Evolutionary conservation across 2,888 invertebrate genomes (phyloP).

Genomic region (Lasioglossum pauxillum): DNA sequence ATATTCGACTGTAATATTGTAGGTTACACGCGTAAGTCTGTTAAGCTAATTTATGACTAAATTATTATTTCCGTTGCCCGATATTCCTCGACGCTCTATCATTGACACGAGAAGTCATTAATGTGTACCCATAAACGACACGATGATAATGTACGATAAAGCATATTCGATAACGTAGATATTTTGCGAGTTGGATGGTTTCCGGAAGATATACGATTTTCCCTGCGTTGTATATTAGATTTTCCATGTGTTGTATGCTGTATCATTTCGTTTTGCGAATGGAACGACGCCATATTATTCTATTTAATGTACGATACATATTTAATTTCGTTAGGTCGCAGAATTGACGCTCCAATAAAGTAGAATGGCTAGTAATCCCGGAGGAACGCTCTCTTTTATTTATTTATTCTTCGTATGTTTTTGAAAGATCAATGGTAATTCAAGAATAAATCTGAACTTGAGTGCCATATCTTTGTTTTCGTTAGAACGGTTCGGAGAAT

Average conservation of each 20-base stretch:
- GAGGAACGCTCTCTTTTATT: neutral
- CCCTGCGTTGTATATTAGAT: slow-evolving; percentile 26
- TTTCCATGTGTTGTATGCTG: slow-evolving; percentile 33
- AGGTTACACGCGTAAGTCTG: slow-evolving; percentile 59
- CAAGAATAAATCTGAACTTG: slow-evolving; percentile 6
- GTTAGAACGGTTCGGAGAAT: neutral
- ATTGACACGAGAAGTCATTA: slow-evolving; percentile 3
- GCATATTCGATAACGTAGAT: neutral
- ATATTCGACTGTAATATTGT: slow-evolving; percentile 65
- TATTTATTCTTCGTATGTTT: slow-evolving; percentile 1
- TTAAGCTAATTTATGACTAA: slow-evolving; percentile 70
- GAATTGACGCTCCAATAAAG: slow-evolving; percentile 46
- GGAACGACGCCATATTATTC: slow-evolving; percentile 52
- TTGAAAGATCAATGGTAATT: neutral
- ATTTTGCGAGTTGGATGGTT: slow-evolving; percentile 17
- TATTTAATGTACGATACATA: slow-evolving; percentile 49
- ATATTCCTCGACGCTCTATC: slow-evolving; percentile 27
- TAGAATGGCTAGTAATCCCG: slow-evolving; percentile 41
- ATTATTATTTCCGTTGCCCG: slow-evolving; percentile 64
- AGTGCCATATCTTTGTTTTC: slow-evolving; percentile 4
- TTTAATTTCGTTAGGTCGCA: slow-evolving; percentile 49
- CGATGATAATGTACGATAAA: slow-evolving; percentile 11
- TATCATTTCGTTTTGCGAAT: slow-evolving; percentile 39
- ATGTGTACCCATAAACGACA: slow-evolving; percentile 1
- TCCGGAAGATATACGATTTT: slow-evolving; percentile 3